Conservation (phyloP, 2,888 invertebrate species). For the Suillia variegata region DNA sequence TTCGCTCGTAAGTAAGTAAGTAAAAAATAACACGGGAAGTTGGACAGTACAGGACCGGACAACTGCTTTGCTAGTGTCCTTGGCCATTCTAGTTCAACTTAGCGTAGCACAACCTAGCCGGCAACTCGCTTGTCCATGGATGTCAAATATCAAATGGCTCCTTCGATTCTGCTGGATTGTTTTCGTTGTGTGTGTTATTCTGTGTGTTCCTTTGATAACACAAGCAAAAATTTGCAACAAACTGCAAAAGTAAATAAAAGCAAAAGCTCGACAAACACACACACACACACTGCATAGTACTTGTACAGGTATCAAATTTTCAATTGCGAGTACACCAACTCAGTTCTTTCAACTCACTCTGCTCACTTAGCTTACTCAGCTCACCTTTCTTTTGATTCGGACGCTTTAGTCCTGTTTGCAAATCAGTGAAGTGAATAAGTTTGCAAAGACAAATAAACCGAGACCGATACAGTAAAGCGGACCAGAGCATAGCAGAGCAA, state of each 20-base stretch:
- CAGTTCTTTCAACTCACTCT: not conserved
- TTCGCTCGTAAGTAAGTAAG: not conserved
- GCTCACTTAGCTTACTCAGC: not conserved
- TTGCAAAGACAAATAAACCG: conserved; percentile 50
- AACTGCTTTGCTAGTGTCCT: conserved; percentile 7
- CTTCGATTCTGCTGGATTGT: conserved; percentile 8
- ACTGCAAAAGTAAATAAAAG: conserved; percentile 12
- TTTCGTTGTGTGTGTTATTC: not conserved
- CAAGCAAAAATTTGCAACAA: conserved; percentile 19
- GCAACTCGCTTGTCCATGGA: not conserved
- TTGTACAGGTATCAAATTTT: not conserved
- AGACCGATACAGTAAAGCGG: not conserved
- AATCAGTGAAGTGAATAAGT: conserved; percentile 37
- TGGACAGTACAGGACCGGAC: no score
- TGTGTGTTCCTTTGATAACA: conserved; percentile 44
- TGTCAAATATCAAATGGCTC: conserved; percentile 11
- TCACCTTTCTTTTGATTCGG: not conserved
- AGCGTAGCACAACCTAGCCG: not conserved
- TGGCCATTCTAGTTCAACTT: not conserved
- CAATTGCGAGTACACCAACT: not conserved
- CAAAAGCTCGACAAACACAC: not conserved
- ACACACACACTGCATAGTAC: not conserved
- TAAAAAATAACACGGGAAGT: conserved; percentile 13
- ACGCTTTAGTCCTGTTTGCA: conserved; percentile 23
- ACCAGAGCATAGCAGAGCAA: conserved; percentile 19